Evolutionary conservation across 2,888 invertebrate genomes (phyloP).

Genomic region (Drosophila kambysellisi): DNA sequence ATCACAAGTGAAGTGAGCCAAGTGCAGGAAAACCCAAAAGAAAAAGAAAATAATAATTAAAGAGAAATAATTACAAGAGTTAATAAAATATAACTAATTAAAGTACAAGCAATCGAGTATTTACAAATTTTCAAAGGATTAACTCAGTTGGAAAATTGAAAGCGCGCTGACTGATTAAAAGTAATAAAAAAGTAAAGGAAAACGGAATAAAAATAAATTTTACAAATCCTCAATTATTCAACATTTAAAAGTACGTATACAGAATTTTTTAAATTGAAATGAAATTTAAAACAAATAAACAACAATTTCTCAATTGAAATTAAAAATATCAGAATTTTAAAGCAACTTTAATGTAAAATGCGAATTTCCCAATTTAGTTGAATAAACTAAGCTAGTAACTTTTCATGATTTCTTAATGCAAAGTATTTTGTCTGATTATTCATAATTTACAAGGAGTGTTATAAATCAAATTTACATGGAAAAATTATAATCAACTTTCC

Average conservation of each 20-base stretch:
- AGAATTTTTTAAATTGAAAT: conserved; percentile 28
- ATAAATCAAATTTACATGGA: conserved; percentile 9
- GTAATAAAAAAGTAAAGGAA: not conserved
- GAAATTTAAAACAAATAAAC: not conserved
- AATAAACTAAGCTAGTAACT: not conserved
- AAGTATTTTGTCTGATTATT: not conserved
- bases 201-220: conserved; percentile 13
- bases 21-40: conserved; percentile 58
- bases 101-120: conserved; percentile 9
- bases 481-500: not conserved
- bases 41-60: not conserved
- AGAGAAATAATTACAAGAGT: not conserved
- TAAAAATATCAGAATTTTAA: conserved; percentile 22
- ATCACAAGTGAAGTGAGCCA: conserved; percentile 53
- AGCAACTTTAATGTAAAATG: conserved; percentile 3
- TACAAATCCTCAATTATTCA: not conserved
- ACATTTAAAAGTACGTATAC: conserved; percentile 62
- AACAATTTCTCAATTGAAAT: conserved; percentile 12
- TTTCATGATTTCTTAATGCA: not conserved
- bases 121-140: conserved; percentile 8
- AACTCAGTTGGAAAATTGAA: conserved; percentile 28
- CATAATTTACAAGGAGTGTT: not conserved
- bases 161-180: conserved; percentile 15
- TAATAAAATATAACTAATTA: not conserved
- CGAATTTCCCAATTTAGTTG: not conserved